phyloP scores from a whole-genome alignment of 2,113 vertebrate species.

The Bufo gargarizans region DNA sequence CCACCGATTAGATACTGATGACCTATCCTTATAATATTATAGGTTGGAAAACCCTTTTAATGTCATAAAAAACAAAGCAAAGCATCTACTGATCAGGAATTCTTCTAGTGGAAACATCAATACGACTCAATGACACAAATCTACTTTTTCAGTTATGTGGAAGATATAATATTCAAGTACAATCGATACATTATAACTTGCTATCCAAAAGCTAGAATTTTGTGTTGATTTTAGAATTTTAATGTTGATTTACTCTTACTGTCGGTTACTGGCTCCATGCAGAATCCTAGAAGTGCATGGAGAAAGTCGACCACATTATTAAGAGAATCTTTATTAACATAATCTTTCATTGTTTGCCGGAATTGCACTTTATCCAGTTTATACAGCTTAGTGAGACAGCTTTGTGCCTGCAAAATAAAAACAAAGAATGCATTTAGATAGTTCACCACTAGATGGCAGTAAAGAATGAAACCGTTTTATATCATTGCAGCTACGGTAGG shows the following conservation, averaged over 20 bases:
- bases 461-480: not conserved
- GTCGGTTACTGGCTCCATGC: constrained; percentile 98
- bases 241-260: constrained; percentile 79
- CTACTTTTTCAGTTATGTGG: not conserved
- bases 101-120: not conserved
- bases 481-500: not conserved
- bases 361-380: constrained; percentile 97
- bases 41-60: no score
- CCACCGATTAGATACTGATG: no score
- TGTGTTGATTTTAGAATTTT: not conserved
- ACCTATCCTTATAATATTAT: no score
- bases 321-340: constrained; percentile 97
- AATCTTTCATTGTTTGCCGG: constrained; percentile 95
- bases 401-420: constrained; percentile 82
- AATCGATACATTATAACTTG: not conserved
- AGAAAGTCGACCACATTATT: constrained; percentile 99
- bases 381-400: constrained; percentile 93
- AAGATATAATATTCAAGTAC: no score
- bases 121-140: not conserved
- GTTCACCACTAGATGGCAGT: not conserved
- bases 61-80: not conserved
- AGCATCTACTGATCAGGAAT: not conserved
- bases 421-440: not conserved
- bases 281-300: constrained; percentile 97
- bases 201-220: not conserved